A percentile compares a stretch with the other conserved stretches of the same genome.
Evolutionary conservation across 2,113 vertebrate species (phyloP).

Genomic region (Labrus mixtus): DNA sequence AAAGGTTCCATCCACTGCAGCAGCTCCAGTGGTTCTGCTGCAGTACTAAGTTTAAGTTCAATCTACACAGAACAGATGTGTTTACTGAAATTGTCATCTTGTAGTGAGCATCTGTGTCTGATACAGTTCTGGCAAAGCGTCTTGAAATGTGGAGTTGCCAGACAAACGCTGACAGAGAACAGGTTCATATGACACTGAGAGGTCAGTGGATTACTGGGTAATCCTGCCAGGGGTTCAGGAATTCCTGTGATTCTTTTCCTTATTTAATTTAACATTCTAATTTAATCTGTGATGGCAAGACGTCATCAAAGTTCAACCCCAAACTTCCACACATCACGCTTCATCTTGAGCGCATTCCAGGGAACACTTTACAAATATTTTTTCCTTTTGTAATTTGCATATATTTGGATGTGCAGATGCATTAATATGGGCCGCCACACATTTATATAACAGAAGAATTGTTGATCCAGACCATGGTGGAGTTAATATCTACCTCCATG

Average conservation of each 20-base stretch:
- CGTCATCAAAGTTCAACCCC: not conserved
- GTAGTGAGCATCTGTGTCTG: slow-evolving; percentile 5
- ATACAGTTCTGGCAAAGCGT: not conserved
- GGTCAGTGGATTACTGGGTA: not conserved
- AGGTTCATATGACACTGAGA: not conserved
- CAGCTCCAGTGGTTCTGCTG: not conserved
- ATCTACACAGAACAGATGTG: not conserved
- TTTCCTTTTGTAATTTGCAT: too few species aligned
- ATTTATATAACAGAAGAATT: not conserved
- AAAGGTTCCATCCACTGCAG: not conserved
- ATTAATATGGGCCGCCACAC: not conserved
- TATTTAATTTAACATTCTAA: slow-evolving; percentile 2
- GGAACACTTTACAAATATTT: not conserved
- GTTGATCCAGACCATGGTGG: not conserved
- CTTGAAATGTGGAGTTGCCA: not conserved
- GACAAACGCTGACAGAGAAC: not conserved
- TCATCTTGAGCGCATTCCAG: not conserved
- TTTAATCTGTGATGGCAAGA: slow-evolving; percentile 1
- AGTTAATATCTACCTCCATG: slow-evolving; percentile 83
- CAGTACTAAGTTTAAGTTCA: not conserved
- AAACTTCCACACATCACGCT: too few species aligned
- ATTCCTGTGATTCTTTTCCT: not conserved
- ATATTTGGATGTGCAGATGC: too few species aligned
- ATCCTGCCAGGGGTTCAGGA: not conserved
- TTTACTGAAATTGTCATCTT: slow-evolving; percentile 4